Base-by-base conservation (phyloP, 2,113 vertebrate genomes). In the Sylvia atricapilla region DNA sequence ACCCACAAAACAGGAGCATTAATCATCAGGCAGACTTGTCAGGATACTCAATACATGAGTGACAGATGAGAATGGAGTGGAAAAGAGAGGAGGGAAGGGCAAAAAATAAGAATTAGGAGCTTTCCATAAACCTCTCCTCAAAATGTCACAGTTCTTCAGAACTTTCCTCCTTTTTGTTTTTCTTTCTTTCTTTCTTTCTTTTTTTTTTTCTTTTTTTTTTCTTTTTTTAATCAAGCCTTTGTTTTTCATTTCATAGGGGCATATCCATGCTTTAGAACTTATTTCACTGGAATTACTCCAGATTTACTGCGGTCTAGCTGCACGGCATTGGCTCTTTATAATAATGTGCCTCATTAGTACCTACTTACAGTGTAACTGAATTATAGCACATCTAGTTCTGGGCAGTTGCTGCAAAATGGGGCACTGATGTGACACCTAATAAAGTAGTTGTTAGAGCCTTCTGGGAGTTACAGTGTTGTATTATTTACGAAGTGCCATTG, bases 341-440 rank as follows among this genome's bases (percentile, higher is more conserved):
- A 94, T 92, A 93, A 93, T 75, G 75, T 67, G 79, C 85, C 76
- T 94, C 79, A 79, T 96, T 93, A 96, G 83, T 44, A 60, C 85
- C 83, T 95, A 95, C 85, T 97, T 96, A 96, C 15, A 70, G 72
- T 39, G 64, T 92, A 97, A 96, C 83, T 92, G 85, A 95, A 94
- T 97, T 92, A 95, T 43, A 68, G 85, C 85, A 86, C 6, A 3
- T 68, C 76, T 86, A 86, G 83, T 93, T 93, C 93, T 92, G 92
- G 90, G 83, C 82, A 94, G 79, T 93, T 94, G 79, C 72, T 96
- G 79, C 75, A 93, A 88, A 91, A 90, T 1, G 52, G 73, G 87
- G 85, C 93, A 90, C 47, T 83, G 76, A 93, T 5, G 10, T 90
- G 94, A 96, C 92, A 93, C 92, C 94, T 97, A 96, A 97, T 92